Conservation (phyloP, 2,888 invertebrate species). For the Ennomos quercinarius region DNA sequence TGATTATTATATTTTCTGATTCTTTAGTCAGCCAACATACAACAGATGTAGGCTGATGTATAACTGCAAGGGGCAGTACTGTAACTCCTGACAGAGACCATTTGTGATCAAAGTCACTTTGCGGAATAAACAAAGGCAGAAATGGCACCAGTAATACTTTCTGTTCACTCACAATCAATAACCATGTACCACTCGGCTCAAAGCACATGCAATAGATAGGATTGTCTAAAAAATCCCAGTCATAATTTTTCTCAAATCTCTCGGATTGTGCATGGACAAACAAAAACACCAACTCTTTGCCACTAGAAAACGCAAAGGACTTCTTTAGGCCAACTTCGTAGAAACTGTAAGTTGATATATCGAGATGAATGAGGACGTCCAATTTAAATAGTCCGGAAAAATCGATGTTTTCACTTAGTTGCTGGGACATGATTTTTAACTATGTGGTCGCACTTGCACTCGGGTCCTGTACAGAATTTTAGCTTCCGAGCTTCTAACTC, state of each 20-base stretch:
- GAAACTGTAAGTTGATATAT: conserved; percentile 71
- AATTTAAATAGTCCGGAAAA: conserved; percentile 80
- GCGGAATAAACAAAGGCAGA: conserved; percentile 75
- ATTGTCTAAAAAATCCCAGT: conserved; percentile 81
- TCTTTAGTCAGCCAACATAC: conserved; percentile 93
- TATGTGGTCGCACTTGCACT: too few relatives aligned
- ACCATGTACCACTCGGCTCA: conserved; percentile 93
- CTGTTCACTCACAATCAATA: conserved; percentile 86
- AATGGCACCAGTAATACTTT: conserved; percentile 80
- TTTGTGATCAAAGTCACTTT: conserved; percentile 75
- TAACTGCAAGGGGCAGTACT: conserved; percentile 69
- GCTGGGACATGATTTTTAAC: conserved; percentile 62
- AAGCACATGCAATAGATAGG: conserved; percentile 91
- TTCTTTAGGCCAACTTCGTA: conserved; percentile 80
- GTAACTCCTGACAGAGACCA: conserved; percentile 81
- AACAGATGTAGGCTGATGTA: conserved; percentile 85
- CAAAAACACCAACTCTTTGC: conserved; percentile 71
- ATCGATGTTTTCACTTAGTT: conserved; percentile 68
- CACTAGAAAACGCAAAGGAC: conserved; percentile 75
- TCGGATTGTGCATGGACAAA: conserved; percentile 71
- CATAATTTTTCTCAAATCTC: conserved; percentile 70
- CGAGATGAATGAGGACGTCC: conserved; percentile 74
- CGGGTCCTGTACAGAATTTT: too few relatives aligned
- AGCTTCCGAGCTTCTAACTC: too few relatives aligned
- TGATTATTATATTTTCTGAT: conserved; percentile 88